Conservation (phyloP, 1,140 invertebrate species). For the Neelides sp. region DNA sequence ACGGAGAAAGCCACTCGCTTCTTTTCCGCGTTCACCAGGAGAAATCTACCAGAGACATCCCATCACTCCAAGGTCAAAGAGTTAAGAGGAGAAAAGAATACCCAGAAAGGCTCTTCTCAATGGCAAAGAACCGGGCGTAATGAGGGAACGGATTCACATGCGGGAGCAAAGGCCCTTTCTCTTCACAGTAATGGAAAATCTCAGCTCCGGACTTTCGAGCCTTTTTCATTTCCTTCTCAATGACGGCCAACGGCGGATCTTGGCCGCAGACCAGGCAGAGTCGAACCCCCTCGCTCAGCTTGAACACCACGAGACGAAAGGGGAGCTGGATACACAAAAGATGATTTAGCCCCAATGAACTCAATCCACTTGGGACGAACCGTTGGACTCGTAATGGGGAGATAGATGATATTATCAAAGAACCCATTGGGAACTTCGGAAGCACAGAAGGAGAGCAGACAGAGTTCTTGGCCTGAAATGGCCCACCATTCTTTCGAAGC, state of each 20-base stretch:
- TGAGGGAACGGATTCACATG: conserved; percentile 9
- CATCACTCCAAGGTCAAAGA: not conserved
- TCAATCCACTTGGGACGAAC: conserved; percentile 40
- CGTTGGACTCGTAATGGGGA: conserved; percentile 67
- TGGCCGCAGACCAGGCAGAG: conserved; percentile 64
- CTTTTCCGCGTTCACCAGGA: conserved; percentile 50
- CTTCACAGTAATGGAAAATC: conserved; percentile 37
- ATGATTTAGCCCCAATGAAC: not conserved
- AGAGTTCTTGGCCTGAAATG: conserved; percentile 55
- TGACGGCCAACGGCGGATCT: conserved; percentile 52
- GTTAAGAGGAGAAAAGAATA: conserved; percentile 2
- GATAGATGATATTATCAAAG: conserved; percentile 63
- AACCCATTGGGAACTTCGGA: conserved; percentile 48
- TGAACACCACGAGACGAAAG: conserved; percentile 62
- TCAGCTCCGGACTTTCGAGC: conserved; percentile 59
- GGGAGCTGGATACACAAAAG: conserved; percentile 48
- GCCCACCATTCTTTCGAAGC: conserved; percentile 68
- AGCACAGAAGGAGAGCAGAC: conserved; percentile 54
- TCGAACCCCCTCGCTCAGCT: conserved; percentile 57
- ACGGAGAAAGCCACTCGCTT: conserved; percentile 53
- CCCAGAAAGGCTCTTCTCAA: conserved; percentile 16
- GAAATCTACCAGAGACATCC: conserved; percentile 43
- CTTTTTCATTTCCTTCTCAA: conserved; percentile 56
- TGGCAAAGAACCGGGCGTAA: conserved; percentile 10
- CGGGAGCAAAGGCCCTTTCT: conserved; percentile 20